Evolutionary conservation across 92 coral and sea anemone species (phyloP).

Genomic region (Porites rus): DNA sequence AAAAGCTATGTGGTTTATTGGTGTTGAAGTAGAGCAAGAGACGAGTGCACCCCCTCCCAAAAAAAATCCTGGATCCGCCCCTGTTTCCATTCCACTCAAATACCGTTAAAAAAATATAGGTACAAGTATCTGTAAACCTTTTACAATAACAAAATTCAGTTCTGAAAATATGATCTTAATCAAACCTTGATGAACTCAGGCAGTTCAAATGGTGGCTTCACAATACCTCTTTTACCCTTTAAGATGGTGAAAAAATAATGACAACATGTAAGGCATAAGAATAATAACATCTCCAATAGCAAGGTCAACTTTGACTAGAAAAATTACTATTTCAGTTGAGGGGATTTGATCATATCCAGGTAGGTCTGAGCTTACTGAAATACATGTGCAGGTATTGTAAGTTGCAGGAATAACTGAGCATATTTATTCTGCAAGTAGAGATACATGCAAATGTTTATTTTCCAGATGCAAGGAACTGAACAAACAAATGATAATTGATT

Average conservation of each 20-base stretch:
- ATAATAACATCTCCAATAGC: neutral
- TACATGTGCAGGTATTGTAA: conserved; percentile 68
- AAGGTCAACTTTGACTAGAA: neutral
- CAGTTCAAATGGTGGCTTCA: conserved; percentile 97
- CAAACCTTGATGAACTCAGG: conserved; percentile 98
- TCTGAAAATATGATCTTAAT: neutral
- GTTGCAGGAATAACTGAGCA: conserved; percentile 65
- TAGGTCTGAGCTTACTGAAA: neutral
- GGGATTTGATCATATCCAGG: too few species aligned
- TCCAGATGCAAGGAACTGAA: conserved; percentile 29
- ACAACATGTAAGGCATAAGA: neutral
- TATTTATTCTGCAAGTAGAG: conserved; percentile 67
- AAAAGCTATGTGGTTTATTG: too few species aligned
- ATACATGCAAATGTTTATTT: conserved; percentile 22
- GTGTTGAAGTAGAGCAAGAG: too few species aligned
- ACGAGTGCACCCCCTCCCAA: too few species aligned
- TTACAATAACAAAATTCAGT: neutral
- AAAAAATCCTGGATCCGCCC: too few species aligned
- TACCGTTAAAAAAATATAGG: too few species aligned
- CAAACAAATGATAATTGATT: conserved; percentile 2
- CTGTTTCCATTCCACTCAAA: too few species aligned
- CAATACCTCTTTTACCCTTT: conserved; percentile 98
- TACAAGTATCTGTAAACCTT: neutral
- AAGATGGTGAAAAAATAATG: neutral
- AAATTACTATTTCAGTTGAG: too few species aligned